Evolutionary conservation across 37 sponge, comb jelly and placozoan species (phyloP).

Genomic region (Geodia barretti): DNA sequence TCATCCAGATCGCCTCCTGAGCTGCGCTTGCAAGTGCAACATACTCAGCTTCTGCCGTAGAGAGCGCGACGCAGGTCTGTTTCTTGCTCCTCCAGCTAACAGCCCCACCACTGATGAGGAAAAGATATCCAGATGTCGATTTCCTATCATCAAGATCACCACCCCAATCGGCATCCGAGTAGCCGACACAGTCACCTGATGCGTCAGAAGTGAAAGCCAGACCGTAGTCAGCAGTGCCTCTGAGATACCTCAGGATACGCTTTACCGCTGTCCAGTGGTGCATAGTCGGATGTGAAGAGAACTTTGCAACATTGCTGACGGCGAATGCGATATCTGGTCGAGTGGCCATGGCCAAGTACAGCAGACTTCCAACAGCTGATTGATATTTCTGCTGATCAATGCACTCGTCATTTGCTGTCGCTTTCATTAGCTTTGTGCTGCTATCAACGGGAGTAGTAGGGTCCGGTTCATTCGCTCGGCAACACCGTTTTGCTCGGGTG

Average conservation of each 20-base stretch:
- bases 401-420: too few species aligned
- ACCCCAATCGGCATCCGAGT: conserved; percentile 39
- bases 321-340: too few species aligned
- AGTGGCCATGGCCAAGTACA: too few species aligned
- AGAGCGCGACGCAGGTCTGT: conserved; percentile 37
- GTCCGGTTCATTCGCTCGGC: too few species aligned
- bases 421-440: too few species aligned
- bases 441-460: too few species aligned
- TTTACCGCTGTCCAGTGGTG: conserved; percentile 45
- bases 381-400: too few species aligned
- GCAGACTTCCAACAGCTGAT: too few species aligned
- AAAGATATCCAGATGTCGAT: conserved; percentile 49
- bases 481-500: too few species aligned
- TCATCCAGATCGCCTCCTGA: conserved; percentile 39
- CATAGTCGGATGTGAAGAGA: conserved; percentile 12
- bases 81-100: conserved; percentile 39
- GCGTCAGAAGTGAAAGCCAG: neutral
- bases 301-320: too few species aligned
- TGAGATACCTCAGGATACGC: conserved; percentile 18
- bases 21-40: conserved; percentile 29
- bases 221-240: conserved; percentile 18
- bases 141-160: conserved; percentile 31
- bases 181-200: conserved; percentile 20
- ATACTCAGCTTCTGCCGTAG: conserved; percentile 48
- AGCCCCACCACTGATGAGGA: conserved; percentile 36